Conservation (phyloP, 2,797 vertebrate species). For the Acipenser oxyrinchus region DNA sequence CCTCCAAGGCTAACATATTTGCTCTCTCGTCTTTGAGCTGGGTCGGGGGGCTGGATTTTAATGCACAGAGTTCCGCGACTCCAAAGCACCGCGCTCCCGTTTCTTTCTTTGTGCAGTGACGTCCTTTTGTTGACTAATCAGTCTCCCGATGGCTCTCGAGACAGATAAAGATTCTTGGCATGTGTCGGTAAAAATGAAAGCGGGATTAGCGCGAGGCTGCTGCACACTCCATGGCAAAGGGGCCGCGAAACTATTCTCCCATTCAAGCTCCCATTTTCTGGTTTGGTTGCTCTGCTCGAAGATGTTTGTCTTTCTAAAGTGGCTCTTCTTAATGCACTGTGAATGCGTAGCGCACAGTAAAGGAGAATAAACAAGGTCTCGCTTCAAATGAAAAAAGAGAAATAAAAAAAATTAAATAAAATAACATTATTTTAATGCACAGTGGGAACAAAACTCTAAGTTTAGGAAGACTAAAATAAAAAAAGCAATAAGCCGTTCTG, state of each 20-base stretch:
- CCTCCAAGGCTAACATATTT: too few species aligned
- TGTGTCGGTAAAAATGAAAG: conserved; percentile 93
- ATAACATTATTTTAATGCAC: neutral
- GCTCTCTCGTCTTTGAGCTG: too few species aligned
- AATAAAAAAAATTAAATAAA: neutral
- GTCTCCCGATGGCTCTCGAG: conserved; percentile 80
- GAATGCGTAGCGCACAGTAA: conserved; percentile 51
- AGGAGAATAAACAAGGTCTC: conserved; percentile 44
- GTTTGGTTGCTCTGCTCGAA: conserved; percentile 69
- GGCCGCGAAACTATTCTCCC: conserved; percentile 71
- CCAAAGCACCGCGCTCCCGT: conserved; percentile 53
- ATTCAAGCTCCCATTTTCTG: conserved; percentile 61
- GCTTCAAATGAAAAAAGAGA: conserved; percentile 30
- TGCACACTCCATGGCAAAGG: conserved; percentile 82
- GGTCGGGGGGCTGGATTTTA: too few species aligned
- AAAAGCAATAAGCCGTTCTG: too few species aligned
- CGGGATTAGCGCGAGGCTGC: conserved; percentile 81
- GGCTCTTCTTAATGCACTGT: conserved; percentile 63
- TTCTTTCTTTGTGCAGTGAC: conserved; percentile 72
- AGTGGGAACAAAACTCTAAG: neutral
- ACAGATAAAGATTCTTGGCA: conserved; percentile 82
- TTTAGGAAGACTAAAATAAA: neutral
- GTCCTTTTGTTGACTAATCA: conserved; percentile 89
- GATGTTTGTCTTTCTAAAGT: conserved; percentile 90
- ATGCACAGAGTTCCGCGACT: too few species aligned